Evolutionary conservation across 2,888 invertebrate genomes (phyloP), one percentile per base, ranked within the genome.

Genomic region (Thyatira batis): DNA sequence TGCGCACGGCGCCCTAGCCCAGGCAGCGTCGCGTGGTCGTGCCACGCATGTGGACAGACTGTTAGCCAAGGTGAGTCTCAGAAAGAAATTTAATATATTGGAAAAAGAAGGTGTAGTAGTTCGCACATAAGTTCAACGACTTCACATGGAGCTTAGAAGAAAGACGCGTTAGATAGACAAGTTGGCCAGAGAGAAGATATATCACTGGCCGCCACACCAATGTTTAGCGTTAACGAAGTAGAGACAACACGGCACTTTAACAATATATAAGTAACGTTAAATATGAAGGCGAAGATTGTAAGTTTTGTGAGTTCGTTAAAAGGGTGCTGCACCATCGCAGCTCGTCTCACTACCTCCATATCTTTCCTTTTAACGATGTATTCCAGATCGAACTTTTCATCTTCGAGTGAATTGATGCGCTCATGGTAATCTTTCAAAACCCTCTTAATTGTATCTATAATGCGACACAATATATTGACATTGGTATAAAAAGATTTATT

Each of bases 281-380:
- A 71, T 66, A 79, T 77, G 78, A 84, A 82, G 79, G 69, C 73
- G 84, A 84, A 82, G 71, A 73, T 73, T 80, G 80, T 84, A 81
- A 85, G 85, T 89, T 86, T 81, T 85, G 88, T 88, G 71, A 92
- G 89, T 89, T 84, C 74, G 73, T 83, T 78, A 87, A 81, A 80
- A 81, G 75, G 78, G 80, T 82, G 80, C 82, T 78, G 76, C 73
- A 76, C 71, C 67, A 77, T 63, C 61, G 78, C 76, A 77, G 83
- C 83, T 80, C 73, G 71, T 81, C 78, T 84, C 87, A 94, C 94
- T 96, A 99, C 98, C 98, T 99, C 98, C 93, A 95, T 96, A 93
- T 99, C 99, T 96, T 99, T 99, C 94, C 97, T 96, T 94, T 97
- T 97, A 93, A 99, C 98, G 93, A 97, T 94, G 94, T 97, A 96